A percentile compares a stretch with the other conserved stretches of the same genome.
These are phyloP conservation scores for Hephaestus fuliginosus DNA, from an alignment of 2,797 vertebrate species.

Conservation along the genomic window DNA sequence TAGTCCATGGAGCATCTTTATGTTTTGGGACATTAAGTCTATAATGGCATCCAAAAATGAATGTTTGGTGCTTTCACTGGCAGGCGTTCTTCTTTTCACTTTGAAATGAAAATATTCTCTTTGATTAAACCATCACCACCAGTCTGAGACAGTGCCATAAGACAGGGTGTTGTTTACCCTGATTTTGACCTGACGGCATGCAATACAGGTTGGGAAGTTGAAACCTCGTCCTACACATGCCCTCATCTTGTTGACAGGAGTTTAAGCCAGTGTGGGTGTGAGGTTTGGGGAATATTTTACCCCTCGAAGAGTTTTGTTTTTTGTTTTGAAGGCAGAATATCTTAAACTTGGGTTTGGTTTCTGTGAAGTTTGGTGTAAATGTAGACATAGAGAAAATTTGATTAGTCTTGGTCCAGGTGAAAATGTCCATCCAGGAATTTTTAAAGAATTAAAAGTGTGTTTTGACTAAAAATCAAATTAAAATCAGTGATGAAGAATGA, in stretches of 20 bases:
- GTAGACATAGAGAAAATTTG: not conserved
- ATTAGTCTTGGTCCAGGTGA: not conserved
- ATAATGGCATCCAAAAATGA: constrained; percentile 22
- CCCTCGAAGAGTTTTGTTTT: not conserved
- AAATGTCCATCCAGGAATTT: constrained; percentile 1
- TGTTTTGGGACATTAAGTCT: constrained; percentile 51
- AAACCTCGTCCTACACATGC: not conserved
- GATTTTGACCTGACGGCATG: constrained; percentile 1
- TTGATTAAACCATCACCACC: constrained; percentile 10
- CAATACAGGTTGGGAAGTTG: not conserved
- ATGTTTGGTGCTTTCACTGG: constrained; percentile 7
- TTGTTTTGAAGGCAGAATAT: not conserved
- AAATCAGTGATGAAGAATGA: not conserved
- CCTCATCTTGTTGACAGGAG: not conserved
- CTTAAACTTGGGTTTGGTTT: not conserved
- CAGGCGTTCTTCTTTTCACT: constrained; percentile 8
- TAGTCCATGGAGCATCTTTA: constrained; percentile 23
- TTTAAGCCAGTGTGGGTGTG: not conserved
- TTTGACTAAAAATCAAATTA: constrained; percentile 9
- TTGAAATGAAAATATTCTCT: not conserved
- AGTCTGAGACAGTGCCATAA: not conserved
- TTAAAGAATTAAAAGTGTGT: not conserved
- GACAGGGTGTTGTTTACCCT: not conserved
- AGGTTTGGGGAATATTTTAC: not conserved
- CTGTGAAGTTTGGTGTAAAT: not conserved